phyloP scores from a whole-genome alignment of 2,888 invertebrate genomes.

The Lycocerus yunnanus region DNA sequence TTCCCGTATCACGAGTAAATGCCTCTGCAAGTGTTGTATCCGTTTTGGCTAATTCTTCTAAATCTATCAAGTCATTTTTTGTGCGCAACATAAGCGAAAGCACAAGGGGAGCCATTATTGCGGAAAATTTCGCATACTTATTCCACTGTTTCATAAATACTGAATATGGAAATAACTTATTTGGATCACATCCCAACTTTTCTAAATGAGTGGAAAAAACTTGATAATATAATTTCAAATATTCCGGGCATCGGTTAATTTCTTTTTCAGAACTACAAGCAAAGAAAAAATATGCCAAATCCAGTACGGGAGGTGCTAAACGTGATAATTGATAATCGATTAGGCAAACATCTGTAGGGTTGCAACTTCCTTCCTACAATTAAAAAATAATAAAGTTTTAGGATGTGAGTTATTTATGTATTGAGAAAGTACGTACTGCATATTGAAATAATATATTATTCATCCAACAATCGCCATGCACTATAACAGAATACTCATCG shows the following conservation, averaged over 20 bases:
- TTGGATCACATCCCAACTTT: conserved; percentile 40
- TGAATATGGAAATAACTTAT: conserved; percentile 40
- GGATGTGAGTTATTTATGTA: not conserved
- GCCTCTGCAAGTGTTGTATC: not conserved
- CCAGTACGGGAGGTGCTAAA: conserved; percentile 38
- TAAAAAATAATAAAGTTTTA: not conserved
- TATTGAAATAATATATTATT: conserved; percentile 48
- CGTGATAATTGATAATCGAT: conserved; percentile 35
- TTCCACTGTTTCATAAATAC: conserved; percentile 37
- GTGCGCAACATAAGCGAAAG: not conserved
- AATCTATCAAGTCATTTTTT: not conserved
- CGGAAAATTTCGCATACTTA: conserved; percentile 29
- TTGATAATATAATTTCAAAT: conserved; percentile 43
- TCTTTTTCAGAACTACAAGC: conserved; percentile 37
- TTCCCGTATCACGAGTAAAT: not conserved
- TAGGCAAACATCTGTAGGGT: conserved; percentile 6
- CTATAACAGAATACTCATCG: conserved; percentile 31
- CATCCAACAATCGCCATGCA: conserved; percentile 47
- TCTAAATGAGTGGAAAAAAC: conserved; percentile 36
- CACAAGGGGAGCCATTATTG: conserved; percentile 21
- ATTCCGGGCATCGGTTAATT: conserved; percentile 38
- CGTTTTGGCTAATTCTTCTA: not conserved
- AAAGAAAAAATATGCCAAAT: conserved; percentile 45
- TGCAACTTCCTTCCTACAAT: conserved; percentile 5
- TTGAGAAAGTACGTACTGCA: conserved; percentile 33